Evolutionary conservation across 2,113 vertebrate genomes (phyloP), one percentile per base, ranked within the genome.

Genomic region (Litocranius walleri): DNA sequence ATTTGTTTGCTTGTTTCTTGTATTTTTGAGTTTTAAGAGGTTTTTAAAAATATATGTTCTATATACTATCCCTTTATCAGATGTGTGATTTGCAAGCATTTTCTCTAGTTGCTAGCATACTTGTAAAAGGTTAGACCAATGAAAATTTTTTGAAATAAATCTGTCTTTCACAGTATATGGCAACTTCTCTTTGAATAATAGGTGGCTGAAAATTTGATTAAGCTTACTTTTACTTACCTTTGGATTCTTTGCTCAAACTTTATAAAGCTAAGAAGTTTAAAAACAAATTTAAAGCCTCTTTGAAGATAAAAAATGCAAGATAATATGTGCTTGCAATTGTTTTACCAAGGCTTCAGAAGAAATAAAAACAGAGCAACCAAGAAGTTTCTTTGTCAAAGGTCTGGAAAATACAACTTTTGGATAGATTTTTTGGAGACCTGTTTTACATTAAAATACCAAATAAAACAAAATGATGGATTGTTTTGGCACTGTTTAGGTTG

Each of bases 371-470:
- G 83, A 89, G 94, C 27, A 90, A 94, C 54, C 45, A 88, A 78
- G 30, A 43, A 88, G 86, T 71, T 85, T 96, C 87, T 95, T 81
- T 85, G 92, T 95, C 86, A 91, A 96, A 94, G 30, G 43, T 90
- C 84, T 98, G 94, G 94, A 98, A 98, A 98, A 62, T 78, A 61
- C 62, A 83, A 92, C 43, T 86, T 84, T 95, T 95, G 97, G 96
- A 95, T 85, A 85, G 94, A 71, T 81, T 96, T 90, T 95, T 30
- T 36, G 71, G 88, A 96, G 94, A 96, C 88, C 94, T 98, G 97
- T 97, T 98, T 97, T 97, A 88, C 95, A 98, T 98, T 98, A 98
- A 97, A 97, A 97, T 97, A 98, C 96, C 97, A 97, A 97, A 96
- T 96, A 95, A 97, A 98, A 94, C 74, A 96, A 97, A 96, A 95